These are phyloP conservation scores for Eristalis arbustorum DNA, from an alignment of 2,888 invertebrate species.

Conservation along the genomic window DNA sequence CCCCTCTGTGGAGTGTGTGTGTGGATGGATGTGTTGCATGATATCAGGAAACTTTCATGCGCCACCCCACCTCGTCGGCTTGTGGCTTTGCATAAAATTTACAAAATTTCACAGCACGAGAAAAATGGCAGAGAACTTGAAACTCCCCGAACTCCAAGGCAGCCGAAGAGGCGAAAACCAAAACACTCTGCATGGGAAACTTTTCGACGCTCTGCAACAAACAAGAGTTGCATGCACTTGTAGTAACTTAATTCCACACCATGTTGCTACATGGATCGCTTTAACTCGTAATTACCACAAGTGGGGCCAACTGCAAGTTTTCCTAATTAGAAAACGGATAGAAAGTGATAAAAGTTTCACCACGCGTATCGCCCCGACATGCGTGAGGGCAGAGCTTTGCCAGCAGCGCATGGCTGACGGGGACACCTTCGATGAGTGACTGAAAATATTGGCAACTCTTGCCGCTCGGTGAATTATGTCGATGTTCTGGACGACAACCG, in stretches of 20 bases:
- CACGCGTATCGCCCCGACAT: slow-evolving; percentile 4
- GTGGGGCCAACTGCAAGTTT: slow-evolving; percentile 60
- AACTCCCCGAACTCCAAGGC: background rate
- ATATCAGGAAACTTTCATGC: slow-evolving; percentile 20
- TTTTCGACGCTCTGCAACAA: slow-evolving; percentile 35
- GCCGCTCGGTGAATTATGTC: background rate
- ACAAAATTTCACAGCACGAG: slow-evolving; percentile 23
- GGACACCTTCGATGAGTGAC: background rate
- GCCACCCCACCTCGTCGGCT: background rate
- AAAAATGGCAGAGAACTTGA: background rate
- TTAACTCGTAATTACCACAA: slow-evolving; percentile 65
- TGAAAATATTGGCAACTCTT: background rate
- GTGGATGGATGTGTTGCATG: background rate
- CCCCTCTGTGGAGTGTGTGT: background rate
- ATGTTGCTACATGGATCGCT: slow-evolving; percentile 58
- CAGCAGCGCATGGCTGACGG: background rate
- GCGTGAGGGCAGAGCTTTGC: background rate
- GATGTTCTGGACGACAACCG: background rate
- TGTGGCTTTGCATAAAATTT: slow-evolving; percentile 57
- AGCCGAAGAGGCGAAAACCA: slow-evolving; percentile 2
- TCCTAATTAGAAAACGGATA: slow-evolving; percentile 65
- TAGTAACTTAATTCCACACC: slow-evolving; percentile 53
- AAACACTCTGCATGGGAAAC: slow-evolving; percentile 25
- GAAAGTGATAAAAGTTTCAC: slow-evolving; percentile 62
- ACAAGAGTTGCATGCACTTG: slow-evolving; percentile 42